Percentiles rank a stretch among this genome's conserved stretches.
Evolutionary conservation across 2,888 invertebrate genomes (phyloP).

Genomic region (Trisateles emortualis): DNA sequence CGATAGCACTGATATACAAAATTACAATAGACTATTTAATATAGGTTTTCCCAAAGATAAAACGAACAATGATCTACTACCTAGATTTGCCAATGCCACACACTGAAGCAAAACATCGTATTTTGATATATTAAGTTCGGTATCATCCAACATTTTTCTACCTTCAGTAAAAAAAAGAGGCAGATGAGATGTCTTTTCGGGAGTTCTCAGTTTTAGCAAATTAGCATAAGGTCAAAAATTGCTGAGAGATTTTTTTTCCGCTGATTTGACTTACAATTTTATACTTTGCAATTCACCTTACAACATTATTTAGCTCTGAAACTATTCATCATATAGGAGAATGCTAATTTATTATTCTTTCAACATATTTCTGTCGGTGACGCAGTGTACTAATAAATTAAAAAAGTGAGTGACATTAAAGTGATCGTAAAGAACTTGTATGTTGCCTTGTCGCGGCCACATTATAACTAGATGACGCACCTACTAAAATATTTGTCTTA

Average conservation of each 20-base stretch:
- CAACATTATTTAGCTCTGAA: not conserved
- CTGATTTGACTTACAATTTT: no score
- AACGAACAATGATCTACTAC: not conserved
- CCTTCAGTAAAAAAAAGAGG: no score
- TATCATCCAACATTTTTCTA: no score
- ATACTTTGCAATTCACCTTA: no score
- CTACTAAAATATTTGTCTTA: slow-evolving; percentile 66
- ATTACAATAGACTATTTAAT: not conserved
- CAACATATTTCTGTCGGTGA: slow-evolving; percentile 45
- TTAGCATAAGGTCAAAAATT: no score
- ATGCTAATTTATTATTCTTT: slow-evolving; percentile 13
- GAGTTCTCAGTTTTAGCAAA: no score
- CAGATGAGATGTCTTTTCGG: no score
- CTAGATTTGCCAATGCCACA: not conserved
- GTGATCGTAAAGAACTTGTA: slow-evolving; percentile 63
- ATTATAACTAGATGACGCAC: slow-evolving; percentile 75
- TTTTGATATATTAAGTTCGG: no score
- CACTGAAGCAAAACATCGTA: no score
- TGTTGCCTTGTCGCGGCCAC: slow-evolving; percentile 62
- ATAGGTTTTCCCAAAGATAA: not conserved
- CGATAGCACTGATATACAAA: not conserved
- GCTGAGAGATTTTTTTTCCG: no score
- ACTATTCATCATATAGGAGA: slow-evolving; percentile 5
- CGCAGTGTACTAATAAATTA: slow-evolving; percentile 55
- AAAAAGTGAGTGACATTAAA: slow-evolving; percentile 59